Conservation (phyloP, 2,888 invertebrate species). For the Scaeva pyrastri region DNA sequence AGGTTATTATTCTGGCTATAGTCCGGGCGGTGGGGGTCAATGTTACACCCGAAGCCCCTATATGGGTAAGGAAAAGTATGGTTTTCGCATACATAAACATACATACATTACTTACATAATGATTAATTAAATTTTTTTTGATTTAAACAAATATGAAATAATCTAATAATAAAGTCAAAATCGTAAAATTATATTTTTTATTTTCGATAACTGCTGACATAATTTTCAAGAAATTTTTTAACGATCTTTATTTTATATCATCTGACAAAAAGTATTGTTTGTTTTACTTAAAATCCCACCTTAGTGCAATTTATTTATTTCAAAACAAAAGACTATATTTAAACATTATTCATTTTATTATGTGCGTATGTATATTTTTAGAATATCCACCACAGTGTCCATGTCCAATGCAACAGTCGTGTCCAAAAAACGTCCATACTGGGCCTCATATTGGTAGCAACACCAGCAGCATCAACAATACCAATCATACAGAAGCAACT, state of each 20-base stretch:
- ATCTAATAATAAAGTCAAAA: too few species aligned
- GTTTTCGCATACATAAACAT: constrained; percentile 77
- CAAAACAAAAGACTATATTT: not conserved
- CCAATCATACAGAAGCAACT: constrained; percentile 75
- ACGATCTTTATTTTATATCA: too few species aligned
- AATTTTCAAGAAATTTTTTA: too few species aligned
- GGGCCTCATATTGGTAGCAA: constrained; percentile 99
- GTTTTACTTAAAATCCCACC: not conserved
- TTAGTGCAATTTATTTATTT: not conserved
- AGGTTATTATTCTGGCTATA: constrained; percentile 86
- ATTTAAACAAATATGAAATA: too few species aligned
- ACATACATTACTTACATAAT: constrained; percentile 17
- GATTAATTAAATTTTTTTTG: constrained; percentile 8
- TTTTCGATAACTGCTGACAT: too few species aligned
- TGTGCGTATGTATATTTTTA: constrained; percentile 83
- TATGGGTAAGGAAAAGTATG: constrained; percentile 85
- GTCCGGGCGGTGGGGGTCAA: constrained; percentile 84
- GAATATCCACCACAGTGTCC: constrained; percentile 88
- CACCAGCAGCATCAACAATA: constrained; percentile 78
- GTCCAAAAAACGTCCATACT: constrained; percentile 99
- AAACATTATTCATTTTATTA: constrained; percentile 42
- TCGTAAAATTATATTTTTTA: too few species aligned
- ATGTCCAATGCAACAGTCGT: constrained; percentile 96
- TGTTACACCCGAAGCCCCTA: constrained; percentile 86
- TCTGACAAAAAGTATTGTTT: too few species aligned